Evolutionary conservation across 2,888 invertebrate species (phyloP).

Genomic region (Athrips mouffetella): DNA sequence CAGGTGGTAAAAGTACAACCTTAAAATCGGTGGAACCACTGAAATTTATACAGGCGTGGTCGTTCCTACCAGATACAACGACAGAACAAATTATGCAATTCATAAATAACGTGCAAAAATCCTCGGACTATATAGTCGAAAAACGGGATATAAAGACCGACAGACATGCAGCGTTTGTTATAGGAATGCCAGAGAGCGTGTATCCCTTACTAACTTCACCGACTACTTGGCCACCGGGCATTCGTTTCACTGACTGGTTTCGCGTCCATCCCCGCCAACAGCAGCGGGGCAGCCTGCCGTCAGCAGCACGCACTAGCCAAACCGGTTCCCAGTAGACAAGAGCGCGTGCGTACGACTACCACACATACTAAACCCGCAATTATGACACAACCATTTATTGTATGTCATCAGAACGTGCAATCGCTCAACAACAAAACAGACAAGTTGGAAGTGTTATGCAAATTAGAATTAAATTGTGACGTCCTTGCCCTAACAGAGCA

Average conservation of each 20-base stretch:
- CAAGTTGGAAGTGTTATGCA: too few species aligned
- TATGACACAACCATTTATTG: too few species aligned
- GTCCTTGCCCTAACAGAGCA: constrained; percentile 1
- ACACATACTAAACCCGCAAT: too few species aligned
- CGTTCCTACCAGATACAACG: not conserved
- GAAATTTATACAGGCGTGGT: not conserved
- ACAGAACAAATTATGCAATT: not conserved
- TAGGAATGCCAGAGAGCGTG: not conserved
- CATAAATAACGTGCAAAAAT: not conserved
- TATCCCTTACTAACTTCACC: not conserved
- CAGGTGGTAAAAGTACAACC: too few species aligned
- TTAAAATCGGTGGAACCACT: not conserved
- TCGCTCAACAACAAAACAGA: too few species aligned
- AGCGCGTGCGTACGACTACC: too few species aligned
- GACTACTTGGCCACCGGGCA: not conserved
- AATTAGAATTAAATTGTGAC: not conserved
- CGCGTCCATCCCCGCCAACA: not conserved
- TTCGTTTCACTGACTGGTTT: not conserved
- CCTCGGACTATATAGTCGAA: not conserved
- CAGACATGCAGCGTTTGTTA: not conserved
- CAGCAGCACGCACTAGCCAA: too few species aligned
- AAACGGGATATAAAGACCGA: not conserved
- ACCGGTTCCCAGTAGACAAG: too few species aligned
- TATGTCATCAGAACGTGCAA: too few species aligned
- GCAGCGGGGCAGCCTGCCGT: not conserved